Base-by-base conservation (phyloP, 1,140 invertebrate genomes). In the Caenorhabditis latens region DNA sequence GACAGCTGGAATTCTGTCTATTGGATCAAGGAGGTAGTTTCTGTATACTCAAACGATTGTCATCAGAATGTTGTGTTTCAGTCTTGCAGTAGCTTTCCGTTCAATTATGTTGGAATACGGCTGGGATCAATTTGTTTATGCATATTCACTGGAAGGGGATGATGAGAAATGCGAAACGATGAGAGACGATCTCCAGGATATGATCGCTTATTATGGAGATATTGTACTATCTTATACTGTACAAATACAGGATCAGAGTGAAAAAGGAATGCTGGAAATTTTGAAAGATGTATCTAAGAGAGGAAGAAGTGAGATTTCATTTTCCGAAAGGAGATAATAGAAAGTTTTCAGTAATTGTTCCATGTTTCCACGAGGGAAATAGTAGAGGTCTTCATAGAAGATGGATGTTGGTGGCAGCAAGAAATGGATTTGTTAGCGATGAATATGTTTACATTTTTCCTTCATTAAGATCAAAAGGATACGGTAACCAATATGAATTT, bases 381-480 rank as follows among this genome's bases (percentile, higher is more conserved):
- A 21, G 46, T 13, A 2, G 71, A 50, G 71, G 71, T 11, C 71
- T 79, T 24, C 46, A 79, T 53, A 46, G 71, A 32, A n/a, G 71
- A 79, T 79, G 43, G 71, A 79, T 79, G 71, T 13, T 79, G 46
- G 71, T 79, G n/a, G 71, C 71, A 4, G 71, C 71, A 4, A 50
- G 21, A 21, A 79, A 79, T 50, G 71, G 71, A 32, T 79, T 79
- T 24, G 71, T 32, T 50, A 50, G 19, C 13, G 71, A 79, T 6
- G 71, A 79, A 79, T 79, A 79, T 24, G 71, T 79, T n/a, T 79
- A 79, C 5, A 79, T 79, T 13, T 50, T 79, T 24, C 71, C 71
- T 3, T 79, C 71, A 24, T n/a, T 79, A 19, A 13, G 71, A 13
- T 79, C 71, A 7, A 48, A 50, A 16, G 71, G 71, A 48, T 79